Base-by-base conservation (phyloP, 2,888 invertebrate genomes). In the Andrena bicolor region DNA sequence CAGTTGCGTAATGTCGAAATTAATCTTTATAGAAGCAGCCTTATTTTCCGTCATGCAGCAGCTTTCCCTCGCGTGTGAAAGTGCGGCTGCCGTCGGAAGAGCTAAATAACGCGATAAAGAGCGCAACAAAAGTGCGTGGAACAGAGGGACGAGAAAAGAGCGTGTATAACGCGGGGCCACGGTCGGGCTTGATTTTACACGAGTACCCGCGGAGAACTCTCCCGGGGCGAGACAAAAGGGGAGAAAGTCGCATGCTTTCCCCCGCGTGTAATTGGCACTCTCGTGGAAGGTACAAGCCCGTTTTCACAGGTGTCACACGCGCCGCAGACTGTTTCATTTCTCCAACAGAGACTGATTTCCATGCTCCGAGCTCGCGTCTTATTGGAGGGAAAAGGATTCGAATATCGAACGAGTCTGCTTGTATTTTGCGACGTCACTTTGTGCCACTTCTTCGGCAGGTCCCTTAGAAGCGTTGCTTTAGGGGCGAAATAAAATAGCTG, bases 41-140 rank as follows among this genome's bases (percentile, higher is more conserved):
- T 63, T 72, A 76, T 69, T 76, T n/a, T 64, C 70, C 49, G 20
- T 10, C 10, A 49, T 35, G 35, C 48, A 20, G 49, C 56, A 16
- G 41, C 13, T 30, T 49, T 49, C 23, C 41, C 32, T 41, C 53
- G 32, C 35, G 63, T 20, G 58, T 20, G n/a, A 69, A 56, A 30
- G 35, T 8, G 30, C 28, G 48, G 65, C 20, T n/a, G 32, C 48
- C 6, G 35, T 35, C 53, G 53, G 20, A 26, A 35, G 53, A 51
- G 79, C 51, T 70, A 73, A 83, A 70, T 76, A 83, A 85, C 66
- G 71, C 60, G 71, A 73, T 69, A 79, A 84, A 84, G 82, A 53
- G 74, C 23, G 60, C 56, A 48, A 83, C 77, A 63, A 76, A 70
- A 73, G 73, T 76, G 76, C 65, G 72, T 53, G 68, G 20, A 51